phyloP scores from a whole-genome alignment of 2,888 invertebrate genomes.

The Polydrusus pterygomalis region DNA sequence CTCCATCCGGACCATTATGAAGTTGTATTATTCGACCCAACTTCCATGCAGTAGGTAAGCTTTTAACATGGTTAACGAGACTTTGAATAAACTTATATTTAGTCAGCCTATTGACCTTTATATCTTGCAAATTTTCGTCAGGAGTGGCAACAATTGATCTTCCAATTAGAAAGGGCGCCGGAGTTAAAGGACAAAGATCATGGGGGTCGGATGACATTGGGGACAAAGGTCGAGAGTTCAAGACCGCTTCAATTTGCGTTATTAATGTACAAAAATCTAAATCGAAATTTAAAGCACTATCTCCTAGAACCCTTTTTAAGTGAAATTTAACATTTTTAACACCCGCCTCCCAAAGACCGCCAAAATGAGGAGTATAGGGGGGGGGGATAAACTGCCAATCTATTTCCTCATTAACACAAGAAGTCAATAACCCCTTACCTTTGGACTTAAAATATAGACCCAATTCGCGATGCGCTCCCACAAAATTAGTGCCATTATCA shows the following conservation, averaged over 20 bases:
- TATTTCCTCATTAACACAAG: not conserved
- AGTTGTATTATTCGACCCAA: too few species aligned
- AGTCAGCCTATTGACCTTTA: not conserved
- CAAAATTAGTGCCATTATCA: too few species aligned
- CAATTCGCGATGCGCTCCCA: too few species aligned
- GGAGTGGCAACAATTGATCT: not conserved
- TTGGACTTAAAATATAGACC: too few species aligned
- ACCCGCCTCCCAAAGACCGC: too few species aligned
- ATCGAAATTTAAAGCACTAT: slow-evolving; percentile 59
- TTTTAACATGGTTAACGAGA: not conserved
- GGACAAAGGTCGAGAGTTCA: too few species aligned
- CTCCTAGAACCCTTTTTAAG: slow-evolving; percentile 57
- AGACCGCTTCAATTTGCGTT: not conserved
- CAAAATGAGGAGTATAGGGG: slow-evolving; percentile 25
- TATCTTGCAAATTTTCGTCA: not conserved
- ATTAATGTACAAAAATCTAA: slow-evolving; percentile 13
- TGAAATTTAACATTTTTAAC: slow-evolving; percentile 46
- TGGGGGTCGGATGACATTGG: not conserved
- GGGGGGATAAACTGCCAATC: slow-evolving; percentile 29
- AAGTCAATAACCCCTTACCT: not conserved
- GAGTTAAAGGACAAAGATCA: not conserved
- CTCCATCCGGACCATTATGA: too few species aligned
- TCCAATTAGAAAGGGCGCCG: not conserved
- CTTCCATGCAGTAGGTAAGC: too few species aligned
- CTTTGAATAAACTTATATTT: not conserved